phyloP scores from a whole-genome alignment of 2,797 vertebrate species.

The Brachymystax lenok region DNA sequence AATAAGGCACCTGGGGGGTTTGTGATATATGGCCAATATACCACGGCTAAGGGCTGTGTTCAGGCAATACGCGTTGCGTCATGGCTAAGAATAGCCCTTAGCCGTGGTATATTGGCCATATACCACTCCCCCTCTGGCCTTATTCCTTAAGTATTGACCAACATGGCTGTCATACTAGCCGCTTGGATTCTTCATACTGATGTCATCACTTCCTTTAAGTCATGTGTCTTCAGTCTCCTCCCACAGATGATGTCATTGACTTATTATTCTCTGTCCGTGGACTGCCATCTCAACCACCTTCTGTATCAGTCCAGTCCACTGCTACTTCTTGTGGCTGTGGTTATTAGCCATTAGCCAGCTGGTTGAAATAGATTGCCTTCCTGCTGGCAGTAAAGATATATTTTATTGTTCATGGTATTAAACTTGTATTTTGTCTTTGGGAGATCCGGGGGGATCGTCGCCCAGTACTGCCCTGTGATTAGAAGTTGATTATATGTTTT shows the following conservation, averaged over 20 bases:
- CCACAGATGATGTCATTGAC: not conserved
- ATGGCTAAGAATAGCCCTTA: not conserved
- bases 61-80: too few species aligned
- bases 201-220: not conserved
- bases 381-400: conserved; percentile 29
- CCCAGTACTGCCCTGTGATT: conserved; percentile 13
- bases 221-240: not conserved
- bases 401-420: conserved; percentile 42
- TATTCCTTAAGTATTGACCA: too few species aligned
- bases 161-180: not conserved
- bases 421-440: conserved; percentile 4
- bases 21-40: too few species aligned
- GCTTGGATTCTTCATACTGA: not conserved
- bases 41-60: too few species aligned
- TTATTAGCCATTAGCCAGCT: not conserved
- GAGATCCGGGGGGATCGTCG: conserved; percentile 2
- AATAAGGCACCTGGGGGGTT: too few species aligned
- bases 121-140: too few species aligned
- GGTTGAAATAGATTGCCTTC: not conserved
- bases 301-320: not conserved
- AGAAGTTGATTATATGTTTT: conserved; percentile 29
- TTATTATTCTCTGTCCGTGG: not conserved
- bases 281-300: not conserved
- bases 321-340: not conserved
- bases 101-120: not conserved